Base-by-base conservation (phyloP, 2,113 vertebrate genomes). In the Triplophysa tibetana region DNA sequence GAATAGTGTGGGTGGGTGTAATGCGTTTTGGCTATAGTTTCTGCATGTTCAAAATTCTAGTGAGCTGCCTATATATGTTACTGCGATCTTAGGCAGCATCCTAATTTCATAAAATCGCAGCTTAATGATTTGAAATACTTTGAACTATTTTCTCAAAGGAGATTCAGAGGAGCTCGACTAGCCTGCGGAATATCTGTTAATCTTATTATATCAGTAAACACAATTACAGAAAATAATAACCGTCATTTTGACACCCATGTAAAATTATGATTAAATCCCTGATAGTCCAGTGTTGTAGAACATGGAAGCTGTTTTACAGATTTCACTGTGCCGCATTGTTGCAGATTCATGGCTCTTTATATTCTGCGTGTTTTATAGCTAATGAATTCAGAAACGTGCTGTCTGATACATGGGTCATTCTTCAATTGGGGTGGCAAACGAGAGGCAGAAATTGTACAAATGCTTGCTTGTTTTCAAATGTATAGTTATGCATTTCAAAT, bases 331-430 rank as follows among this genome's bases (percentile, higher is more conserved):
- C 38, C n/a, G 23, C 41, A 10, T 23, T 58, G 52, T 73, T 66
- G 54, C 17, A 4, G 2, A 54, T 19, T 24, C 77, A 62, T 77
- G 8, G n/a, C 38, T 70, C 33, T 19, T 64, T 69, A 60, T 84
- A 86, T 72, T 6, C 60, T 82, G 50, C 65, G 24, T 81, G 33
- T 54, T 62, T 56, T 33, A 16, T 45, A 77, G 76, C 63, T 82
- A 79, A 87, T 83, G 29, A 82, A 83, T 85, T 84, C 86, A 83
- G 78, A 70, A 24, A 83, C 84, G 70, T 82, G 24, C 24, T 54
- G 48, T 52, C 68, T 54, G 48, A 70, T 3, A 29, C 29, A 29
- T 29, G 33, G 33, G 33, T 8, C 6, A 38, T 38, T 38, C 33
- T 38, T 38, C 7, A 38, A 38, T 29, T 29, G 29, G 29, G 29